A percentile compares a stretch with the other conserved stretches of the same genome.
phyloP scores from a whole-genome alignment of 2,888 invertebrate species.

The Dinocampus coccinellae region DNA sequence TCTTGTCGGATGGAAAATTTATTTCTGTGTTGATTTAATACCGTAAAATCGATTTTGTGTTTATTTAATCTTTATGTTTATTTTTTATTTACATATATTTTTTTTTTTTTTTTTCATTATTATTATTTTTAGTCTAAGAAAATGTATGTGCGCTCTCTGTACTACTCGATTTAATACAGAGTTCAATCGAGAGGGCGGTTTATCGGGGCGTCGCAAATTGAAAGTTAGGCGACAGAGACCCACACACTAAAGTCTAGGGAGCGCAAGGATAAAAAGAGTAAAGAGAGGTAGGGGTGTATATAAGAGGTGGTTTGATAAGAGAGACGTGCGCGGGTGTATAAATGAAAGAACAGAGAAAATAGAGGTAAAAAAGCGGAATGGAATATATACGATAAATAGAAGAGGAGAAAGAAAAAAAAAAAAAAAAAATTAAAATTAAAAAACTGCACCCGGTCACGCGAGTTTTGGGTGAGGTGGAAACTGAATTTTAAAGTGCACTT shows the following conservation, averaged over 20 bases:
- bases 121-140: not conserved
- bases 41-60: not conserved
- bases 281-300: not conserved
- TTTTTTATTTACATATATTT: not conserved
- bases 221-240: conserved; percentile 35
- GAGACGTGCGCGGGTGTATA: not conserved
- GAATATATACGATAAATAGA: not conserved
- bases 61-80: not conserved
- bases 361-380: not conserved
- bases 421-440: not conserved
- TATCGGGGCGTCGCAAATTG: conserved; percentile 38
- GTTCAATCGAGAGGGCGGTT: conserved; percentile 26
- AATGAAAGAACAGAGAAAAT: not conserved
- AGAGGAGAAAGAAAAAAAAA: conserved; percentile 7
- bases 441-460: conserved; percentile 24
- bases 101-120: not conserved
- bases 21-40: not conserved
- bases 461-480: conserved; percentile 27
- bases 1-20: not conserved
- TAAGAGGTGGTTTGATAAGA: conserved; percentile 1
- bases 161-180: conserved; percentile 21
- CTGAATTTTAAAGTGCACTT: conserved; percentile 33
- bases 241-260: conserved; percentile 9
- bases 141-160: not conserved
- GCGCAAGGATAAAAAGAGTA: conserved; percentile 13